Evolutionary conservation across 2,888 invertebrate genomes (phyloP), one percentile per base, ranked within the genome.

Genomic region (Campoplex nolae): DNA sequence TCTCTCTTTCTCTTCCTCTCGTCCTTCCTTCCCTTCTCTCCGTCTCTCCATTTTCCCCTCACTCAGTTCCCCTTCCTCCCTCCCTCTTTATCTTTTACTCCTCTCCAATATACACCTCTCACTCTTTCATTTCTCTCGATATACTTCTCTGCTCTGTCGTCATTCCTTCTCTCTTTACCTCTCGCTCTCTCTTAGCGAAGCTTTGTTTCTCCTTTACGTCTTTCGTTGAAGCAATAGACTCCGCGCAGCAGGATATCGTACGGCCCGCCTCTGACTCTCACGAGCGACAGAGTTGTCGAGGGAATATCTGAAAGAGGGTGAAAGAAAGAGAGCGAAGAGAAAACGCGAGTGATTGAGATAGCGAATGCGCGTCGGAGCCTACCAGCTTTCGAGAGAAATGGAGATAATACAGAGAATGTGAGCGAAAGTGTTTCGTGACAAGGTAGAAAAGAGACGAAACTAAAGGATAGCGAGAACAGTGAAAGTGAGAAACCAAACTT

Each of bases 1-100:
- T 90, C 89, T 89, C 89, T 89, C 90, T 89, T 90, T 89, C 85
- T 68, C 58, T 82, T 67, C 11, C 83, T 82, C 56, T 82, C 71
- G 42, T 70, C 51, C 16, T 54, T 75, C 42, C 23, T 35, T 58
- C 45, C 51, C 65, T 75, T 71, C 74, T 51, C 77, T 42, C 70
- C 67, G 35, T 48, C 35, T 48, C 65, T 75, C 42, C 23, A 74
- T 48, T 62, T 35, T 58, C 45, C 45, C 62, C 32, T 81, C 65
- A 45, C 32, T 68, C 28, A 28, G 54, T 23, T 56, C 28, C 0
- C 28, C 23, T 3, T 3, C 76, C 38, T 87, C 81, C 75, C 80
- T 81, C 78, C 35, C 73, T 35, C 38, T 91, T 90, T 89, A 89
- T 89, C 89, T 89, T 90, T 87, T 73, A 81, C 71, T 77, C 70